Conservation (phyloP, 37 sponge, comb jelly and placozoan genomes). For the Amphimedon queenslandica region DNA sequence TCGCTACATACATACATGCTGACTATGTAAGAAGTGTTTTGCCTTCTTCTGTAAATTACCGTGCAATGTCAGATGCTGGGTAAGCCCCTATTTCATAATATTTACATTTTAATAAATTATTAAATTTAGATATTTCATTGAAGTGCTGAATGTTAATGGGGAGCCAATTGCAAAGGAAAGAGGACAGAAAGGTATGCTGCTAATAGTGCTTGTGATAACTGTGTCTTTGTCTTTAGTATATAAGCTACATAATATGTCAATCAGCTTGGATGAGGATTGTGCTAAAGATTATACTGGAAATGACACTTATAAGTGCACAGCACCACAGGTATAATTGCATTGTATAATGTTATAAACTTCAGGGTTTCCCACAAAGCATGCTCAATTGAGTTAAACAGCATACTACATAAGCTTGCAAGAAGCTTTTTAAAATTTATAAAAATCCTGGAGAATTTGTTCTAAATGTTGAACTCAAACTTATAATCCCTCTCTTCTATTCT, state of each 20-base stretch:
- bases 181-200: neutral
- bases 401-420: too few species aligned
- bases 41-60: neutral
- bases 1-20: slow-evolving; percentile 69
- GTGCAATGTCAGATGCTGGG: neutral
- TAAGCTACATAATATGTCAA: neutral
- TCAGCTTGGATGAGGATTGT: neutral
- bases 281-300: neutral
- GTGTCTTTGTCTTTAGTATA: neutral
- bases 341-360: too few species aligned
- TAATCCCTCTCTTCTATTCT: neutral
- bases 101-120: neutral
- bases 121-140: neutral
- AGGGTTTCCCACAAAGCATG: too few species aligned
- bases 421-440: too few species aligned
- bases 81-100: neutral
- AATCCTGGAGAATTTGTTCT: too few species aligned
- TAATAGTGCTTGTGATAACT: neutral
- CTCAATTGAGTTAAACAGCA: too few species aligned
- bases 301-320: neutral
- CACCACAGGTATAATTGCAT: neutral
- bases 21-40: slow-evolving; percentile 28
- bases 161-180: neutral
- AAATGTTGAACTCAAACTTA: too few species aligned
- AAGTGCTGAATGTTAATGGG: neutral